Conservation (phyloP, 2,797 vertebrate genomes). For the Danio jaintianensis region DNA sequence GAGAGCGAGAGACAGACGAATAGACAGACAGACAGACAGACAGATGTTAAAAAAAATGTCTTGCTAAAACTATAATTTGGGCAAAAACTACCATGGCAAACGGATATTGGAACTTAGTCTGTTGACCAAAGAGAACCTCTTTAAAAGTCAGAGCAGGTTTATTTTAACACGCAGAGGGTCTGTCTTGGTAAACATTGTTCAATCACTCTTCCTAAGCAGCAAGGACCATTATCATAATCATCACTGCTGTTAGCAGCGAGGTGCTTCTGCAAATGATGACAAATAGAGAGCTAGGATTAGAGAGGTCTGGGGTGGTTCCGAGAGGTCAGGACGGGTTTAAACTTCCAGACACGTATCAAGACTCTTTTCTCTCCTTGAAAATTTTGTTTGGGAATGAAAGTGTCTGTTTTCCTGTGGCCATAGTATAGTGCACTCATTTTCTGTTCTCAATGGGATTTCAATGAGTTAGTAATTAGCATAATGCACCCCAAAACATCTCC, state of each 20-base stretch:
- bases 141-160: slow-evolving; percentile 42
- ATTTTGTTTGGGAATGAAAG: slow-evolving; percentile 23
- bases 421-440: not conserved
- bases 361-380: slow-evolving; percentile 27
- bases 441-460: slow-evolving; percentile 15
- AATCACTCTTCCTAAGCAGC: slow-evolving; percentile 43
- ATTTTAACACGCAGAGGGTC: slow-evolving; percentile 27
- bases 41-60: too few relatives aligned
- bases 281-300: slow-evolving; percentile 26
- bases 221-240: slow-evolving; percentile 45
- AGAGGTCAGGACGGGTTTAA: slow-evolving; percentile 37
- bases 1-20: too few relatives aligned
- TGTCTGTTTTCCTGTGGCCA: slow-evolving; percentile 3
- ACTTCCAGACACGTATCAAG: slow-evolving; percentile 34
- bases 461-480: slow-evolving; percentile 1
- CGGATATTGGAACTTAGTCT: not conserved
- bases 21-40: too few relatives aligned
- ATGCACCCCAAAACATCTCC: slow-evolving; percentile 19
- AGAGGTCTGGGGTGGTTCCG: slow-evolving; percentile 15
- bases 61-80: too few relatives aligned
- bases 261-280: slow-evolving; percentile 47
- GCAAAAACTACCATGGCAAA: too few relatives aligned
- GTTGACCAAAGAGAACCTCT: not conserved
- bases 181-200: slow-evolving; percentile 40
- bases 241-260: slow-evolving; percentile 37